These are phyloP conservation scores for Thyatira batis DNA, from an alignment of 2,888 invertebrate species.

Conservation along the genomic window DNA sequence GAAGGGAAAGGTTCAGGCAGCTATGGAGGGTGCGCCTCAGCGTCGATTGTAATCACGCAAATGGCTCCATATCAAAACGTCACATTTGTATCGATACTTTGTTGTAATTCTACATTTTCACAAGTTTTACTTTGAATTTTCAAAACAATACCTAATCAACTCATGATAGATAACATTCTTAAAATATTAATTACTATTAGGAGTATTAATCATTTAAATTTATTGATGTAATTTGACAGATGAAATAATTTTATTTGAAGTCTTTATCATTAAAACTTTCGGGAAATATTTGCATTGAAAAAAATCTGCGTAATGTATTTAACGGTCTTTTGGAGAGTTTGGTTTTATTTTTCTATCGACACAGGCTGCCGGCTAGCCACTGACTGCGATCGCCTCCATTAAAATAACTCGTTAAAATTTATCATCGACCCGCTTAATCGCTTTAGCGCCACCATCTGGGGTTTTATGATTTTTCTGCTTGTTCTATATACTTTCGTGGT, in stretches of 20 bases:
- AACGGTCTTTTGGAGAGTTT: conserved; percentile 68
- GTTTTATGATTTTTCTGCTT: conserved; percentile 82
- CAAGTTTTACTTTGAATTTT: too few relatives aligned
- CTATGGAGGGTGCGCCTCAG: conserved; percentile 73
- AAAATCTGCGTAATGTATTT: conserved; percentile 61
- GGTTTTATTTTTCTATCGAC: conserved; percentile 79
- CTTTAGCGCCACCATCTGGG: conserved; percentile 82
- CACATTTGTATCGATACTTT: conserved; percentile 74
- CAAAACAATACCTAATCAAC: too few relatives aligned
- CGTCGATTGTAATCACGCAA: conserved; percentile 82
- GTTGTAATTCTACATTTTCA: conserved; percentile 65
- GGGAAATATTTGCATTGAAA: conserved; percentile 53
- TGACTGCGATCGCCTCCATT: conserved; percentile 81
- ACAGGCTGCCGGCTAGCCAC: conserved; percentile 76
- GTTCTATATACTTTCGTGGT: conserved; percentile 77
- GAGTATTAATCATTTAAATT: too few relatives aligned
- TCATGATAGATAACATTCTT: too few relatives aligned
- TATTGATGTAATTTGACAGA: not conserved
- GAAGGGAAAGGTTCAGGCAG: conserved; percentile 57
- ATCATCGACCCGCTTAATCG: conserved; percentile 82
- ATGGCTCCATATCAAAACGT: conserved; percentile 79
- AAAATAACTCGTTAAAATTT: conserved; percentile 83
- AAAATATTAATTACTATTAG: too few relatives aligned
- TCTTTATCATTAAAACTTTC: conserved; percentile 36
- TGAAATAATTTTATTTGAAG: conserved; percentile 6